A percentile compares a stretch with the other conserved stretches of the same genome.
phyloP scores from a whole-genome alignment of 2,113 vertebrate species.

The Lamprologus speciosus region DNA sequence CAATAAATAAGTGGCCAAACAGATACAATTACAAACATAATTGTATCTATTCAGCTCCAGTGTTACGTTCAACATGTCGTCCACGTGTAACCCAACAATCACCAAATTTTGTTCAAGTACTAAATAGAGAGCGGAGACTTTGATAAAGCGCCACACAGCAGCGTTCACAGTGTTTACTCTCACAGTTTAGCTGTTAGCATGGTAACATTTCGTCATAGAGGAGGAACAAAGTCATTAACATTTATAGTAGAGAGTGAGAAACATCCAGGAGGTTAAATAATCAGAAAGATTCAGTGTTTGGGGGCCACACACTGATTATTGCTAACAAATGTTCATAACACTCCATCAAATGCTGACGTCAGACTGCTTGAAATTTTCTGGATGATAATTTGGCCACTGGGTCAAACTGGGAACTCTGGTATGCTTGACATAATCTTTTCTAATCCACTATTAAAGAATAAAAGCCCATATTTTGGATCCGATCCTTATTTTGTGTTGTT shows the following conservation, averaged over 20 bases:
- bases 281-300: background rate
- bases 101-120: background rate
- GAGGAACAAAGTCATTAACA: background rate
- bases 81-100: fast-evolving
- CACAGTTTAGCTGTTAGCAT: background rate
- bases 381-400: background rate
- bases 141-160: fast-evolving
- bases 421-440: fast-evolving
- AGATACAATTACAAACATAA: background rate
- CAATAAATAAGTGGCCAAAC: background rate
- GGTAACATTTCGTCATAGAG: background rate
- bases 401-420: background rate
- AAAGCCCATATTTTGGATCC: background rate
- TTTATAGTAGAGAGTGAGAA: background rate
- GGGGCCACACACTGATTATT: fast-evolving
- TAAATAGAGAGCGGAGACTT: fast-evolving
- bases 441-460: background rate
- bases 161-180: fast-evolving
- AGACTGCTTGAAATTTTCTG: background rate
- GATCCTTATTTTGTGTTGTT: fast-evolving
- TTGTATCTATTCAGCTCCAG: background rate
- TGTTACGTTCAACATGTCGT: background rate
- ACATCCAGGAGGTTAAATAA: background rate
- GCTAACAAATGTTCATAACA: fast-evolving
- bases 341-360: background rate